Base-by-base conservation (phyloP, 2,888 invertebrate genomes). In the Phanerotoma sp. region DNA sequence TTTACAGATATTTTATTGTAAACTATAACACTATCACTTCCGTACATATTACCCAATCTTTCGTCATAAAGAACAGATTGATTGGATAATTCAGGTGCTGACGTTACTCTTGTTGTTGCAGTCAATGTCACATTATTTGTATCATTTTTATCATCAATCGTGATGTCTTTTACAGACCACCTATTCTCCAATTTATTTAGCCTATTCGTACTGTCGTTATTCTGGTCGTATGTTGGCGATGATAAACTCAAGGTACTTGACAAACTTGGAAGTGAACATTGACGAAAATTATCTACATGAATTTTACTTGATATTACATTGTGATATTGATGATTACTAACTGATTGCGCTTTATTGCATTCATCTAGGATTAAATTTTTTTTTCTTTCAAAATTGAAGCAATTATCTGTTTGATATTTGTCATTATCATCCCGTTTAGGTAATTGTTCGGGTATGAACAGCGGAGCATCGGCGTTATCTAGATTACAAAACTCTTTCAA, bases 401-500 rank as follows among this genome's bases (percentile, higher is more conserved):
- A 10, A 4, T 7, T 22, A 5, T n/a, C 41, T 20, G 21, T 22
- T 21, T 35, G 21, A 18, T 41, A 38, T 25, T 52, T 51, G 30
- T 54, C 57, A 32, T 53, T 37, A 28, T 59, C 50, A 20, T 52
- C 47, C 41, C 18, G 5, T 22, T n/a, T n/a, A n/a, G n/a, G n/a
- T n/a, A n/a, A n/a, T n/a, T 51, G 58, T 15, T 67, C 62, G 1
- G 70, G 70, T 37, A 72, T 68, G 20, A 70, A 71, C 1, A 70
- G 54, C 0, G 72, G 71, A 4, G 71, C 71, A 28, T 70, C 57
- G 0, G 59, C 58, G 44, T 74, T 72, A 52, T 75, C 75, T 38
- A 77, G 61, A 56, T 77, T 71, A 0, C 68, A 65, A 45, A 77
- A 74, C 49, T 75, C 73, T 42, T 74, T 65, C 16, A 77, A 58